Evolutionary conservation across 2,888 invertebrate species (phyloP).

Genomic region (Tipula lateralis): DNA sequence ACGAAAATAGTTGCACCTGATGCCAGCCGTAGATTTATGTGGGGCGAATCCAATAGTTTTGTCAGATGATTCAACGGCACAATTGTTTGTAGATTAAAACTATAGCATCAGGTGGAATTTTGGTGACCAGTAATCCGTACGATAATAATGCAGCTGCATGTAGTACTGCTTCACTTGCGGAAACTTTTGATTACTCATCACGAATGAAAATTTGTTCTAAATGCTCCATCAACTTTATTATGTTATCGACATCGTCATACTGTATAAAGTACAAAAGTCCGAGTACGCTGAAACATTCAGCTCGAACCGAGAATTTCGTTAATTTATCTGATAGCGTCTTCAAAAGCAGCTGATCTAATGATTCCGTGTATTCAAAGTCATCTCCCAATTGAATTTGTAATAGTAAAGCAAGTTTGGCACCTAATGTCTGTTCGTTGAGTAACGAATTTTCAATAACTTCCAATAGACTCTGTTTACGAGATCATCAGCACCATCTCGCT

Average conservation of each 20-base stretch:
- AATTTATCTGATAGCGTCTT: slow-evolving; percentile 70
- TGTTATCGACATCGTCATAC: slow-evolving; percentile 70
- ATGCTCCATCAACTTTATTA: slow-evolving; percentile 67
- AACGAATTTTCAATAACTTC: not conserved
- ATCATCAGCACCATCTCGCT: too few species aligned
- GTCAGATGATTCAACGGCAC: slow-evolving; percentile 55
- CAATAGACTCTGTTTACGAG: too few species aligned
- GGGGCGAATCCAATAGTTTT: slow-evolving; percentile 70
- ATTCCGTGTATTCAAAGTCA: slow-evolving; percentile 63
- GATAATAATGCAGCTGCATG: slow-evolving; percentile 84
- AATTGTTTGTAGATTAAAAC: not conserved
- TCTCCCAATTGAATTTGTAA: slow-evolving; percentile 48
- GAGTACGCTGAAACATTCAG: slow-evolving; percentile 81
- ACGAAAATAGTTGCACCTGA: slow-evolving; percentile 77
- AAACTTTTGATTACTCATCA: slow-evolving; percentile 73
- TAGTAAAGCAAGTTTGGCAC: not conserved
- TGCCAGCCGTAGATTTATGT: slow-evolving; percentile 74
- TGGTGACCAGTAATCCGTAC: slow-evolving; percentile 86
- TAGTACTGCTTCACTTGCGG: slow-evolving; percentile 64
- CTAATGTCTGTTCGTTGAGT: not conserved
- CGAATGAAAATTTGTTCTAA: slow-evolving; percentile 66
- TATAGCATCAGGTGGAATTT: slow-evolving; percentile 58
- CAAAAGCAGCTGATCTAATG: slow-evolving; percentile 67
- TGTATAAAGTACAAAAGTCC: slow-evolving; percentile 78
- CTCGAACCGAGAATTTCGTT: slow-evolving; percentile 67